Base-by-base conservation (phyloP, 1,140 invertebrate genomes). In the Stegodyphus mimosarum region DNA sequence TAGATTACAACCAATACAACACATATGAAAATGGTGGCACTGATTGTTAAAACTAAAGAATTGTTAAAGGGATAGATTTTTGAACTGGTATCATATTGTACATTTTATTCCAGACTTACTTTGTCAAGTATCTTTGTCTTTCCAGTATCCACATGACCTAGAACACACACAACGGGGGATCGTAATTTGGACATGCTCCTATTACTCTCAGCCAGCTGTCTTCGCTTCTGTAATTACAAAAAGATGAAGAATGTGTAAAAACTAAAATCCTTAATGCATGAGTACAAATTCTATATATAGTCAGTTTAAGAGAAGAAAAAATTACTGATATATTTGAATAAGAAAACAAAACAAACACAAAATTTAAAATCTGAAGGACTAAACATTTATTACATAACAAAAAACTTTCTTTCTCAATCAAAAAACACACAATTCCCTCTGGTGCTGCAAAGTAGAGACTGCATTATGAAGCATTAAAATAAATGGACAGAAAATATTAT, bases 101-200 rank as follows among this genome's bases (percentile, higher is more conserved):
- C 11, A 10, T 2, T 18, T 9, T 70, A 11, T 17, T 18, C 18
- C 33, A 51, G 15, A 60, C 83, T 66, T 88, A 92, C 91, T 91
- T 99, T 99, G 90, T 99, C 99, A 66, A 99, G 91, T 88, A 99
- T 99, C 91, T 99, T 99, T 0, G 99, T 99, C 93, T 99, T 99
- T 66, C 98, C 98, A 0, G 99, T 99, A 92, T 99, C 99, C 55
- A 99, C 99, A 90, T 99, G 99, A n/a, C 99, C 99, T 4, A 99
- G 91, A 1, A 99, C 98, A 91, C 98, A 99, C 3, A 99, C 97
- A 33, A 99, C 97, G 10, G 98, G 97, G 0, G 98, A 96, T 83
- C 99, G 93, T 2, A 99, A 92, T 75, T 94, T 93, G 79, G 98
- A 95, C 7, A 94, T 89, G 6, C 91, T 92, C 89, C 93, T 93